Conservation (phyloP, 2,113 vertebrate genomes). For the Passer montanus region DNA sequence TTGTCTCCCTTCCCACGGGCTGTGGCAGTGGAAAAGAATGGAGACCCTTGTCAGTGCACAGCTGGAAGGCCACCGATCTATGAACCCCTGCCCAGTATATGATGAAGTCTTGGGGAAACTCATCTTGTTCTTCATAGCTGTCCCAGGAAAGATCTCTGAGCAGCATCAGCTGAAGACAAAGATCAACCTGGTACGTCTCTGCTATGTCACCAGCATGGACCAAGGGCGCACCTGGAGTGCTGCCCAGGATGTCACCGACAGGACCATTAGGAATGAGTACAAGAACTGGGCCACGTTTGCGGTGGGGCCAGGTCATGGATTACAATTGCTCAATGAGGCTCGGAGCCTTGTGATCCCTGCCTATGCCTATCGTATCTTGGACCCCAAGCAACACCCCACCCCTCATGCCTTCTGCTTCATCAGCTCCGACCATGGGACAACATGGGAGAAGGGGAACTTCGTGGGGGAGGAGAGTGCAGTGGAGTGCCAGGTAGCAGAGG, state of each 20-base stretch:
- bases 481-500: slow-evolving; percentile 88
- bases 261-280: slow-evolving; percentile 67
- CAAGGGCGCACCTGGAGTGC: slow-evolving; percentile 82
- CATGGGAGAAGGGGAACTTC: slow-evolving; percentile 75
- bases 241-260: slow-evolving; percentile 76
- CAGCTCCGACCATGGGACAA: slow-evolving; percentile 80
- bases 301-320: slow-evolving; percentile 87
- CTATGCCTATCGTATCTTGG: slow-evolving; percentile 77
- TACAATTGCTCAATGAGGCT: slow-evolving; percentile 72
- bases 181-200: slow-evolving; percentile 83
- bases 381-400: background rate
- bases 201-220: slow-evolving; percentile 82
- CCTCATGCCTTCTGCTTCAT: slow-evolving; percentile 82
- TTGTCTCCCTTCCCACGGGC: background rate
- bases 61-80: slow-evolving; percentile 69
- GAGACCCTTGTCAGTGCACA: slow-evolving; percentile 62
- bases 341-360: slow-evolving; percentile 86
- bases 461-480: slow-evolving; percentile 18
- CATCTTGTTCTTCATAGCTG: slow-evolving; percentile 89
- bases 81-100: slow-evolving; percentile 75
- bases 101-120: slow-evolving; percentile 63
- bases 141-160: slow-evolving; percentile 82
- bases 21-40: slow-evolving; percentile 63
- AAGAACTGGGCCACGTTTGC: slow-evolving; percentile 88
- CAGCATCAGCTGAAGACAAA: slow-evolving; percentile 81